Percentiles rank a stretch among this genome's conserved stretches.
phyloP scores from a whole-genome alignment of 2,113 vertebrate species.

The Sturnira hondurensis region DNA sequence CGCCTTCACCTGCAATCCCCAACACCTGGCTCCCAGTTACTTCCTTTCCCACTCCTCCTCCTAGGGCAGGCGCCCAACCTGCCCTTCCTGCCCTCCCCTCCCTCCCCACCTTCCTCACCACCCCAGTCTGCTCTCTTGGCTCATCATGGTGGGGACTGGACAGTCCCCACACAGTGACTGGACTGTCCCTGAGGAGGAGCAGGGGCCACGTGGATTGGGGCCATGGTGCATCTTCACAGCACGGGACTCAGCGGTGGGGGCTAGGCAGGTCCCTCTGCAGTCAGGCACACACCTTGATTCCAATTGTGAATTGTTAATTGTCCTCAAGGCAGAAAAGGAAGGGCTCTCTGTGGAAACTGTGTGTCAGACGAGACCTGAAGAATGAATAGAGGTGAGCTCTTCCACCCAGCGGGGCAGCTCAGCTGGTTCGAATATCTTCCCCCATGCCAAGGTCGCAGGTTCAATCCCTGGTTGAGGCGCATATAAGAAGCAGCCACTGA shows the following conservation, averaged over 20 bases:
- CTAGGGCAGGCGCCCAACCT: fast-evolving
- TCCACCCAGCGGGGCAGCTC: too few species aligned
- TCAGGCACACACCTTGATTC: fast-evolving
- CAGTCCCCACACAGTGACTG: too few species aligned
- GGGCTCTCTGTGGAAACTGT: fast-evolving
- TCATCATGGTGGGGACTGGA: fast-evolving
- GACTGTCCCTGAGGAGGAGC: too few species aligned
- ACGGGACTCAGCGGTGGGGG: too few species aligned
- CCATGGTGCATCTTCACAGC: too few species aligned
- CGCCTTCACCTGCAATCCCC: fast-evolving
- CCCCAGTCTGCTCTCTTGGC: too few species aligned
- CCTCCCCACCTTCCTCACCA: background rate
- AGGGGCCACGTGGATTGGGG: too few species aligned
- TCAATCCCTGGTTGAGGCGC: too few species aligned
- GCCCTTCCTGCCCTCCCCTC: background rate
- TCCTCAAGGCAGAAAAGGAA: fast-evolving
- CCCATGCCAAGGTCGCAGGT: too few species aligned
- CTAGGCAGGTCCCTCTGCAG: background rate
- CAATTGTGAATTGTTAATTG: fast-evolving
- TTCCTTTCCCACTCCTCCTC: background rate
- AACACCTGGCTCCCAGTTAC: fast-evolving
- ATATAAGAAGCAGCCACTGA: too few species aligned
- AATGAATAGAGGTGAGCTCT: background rate
- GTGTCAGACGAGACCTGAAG: background rate
- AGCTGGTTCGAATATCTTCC: too few species aligned